Evolutionary conservation across 2,888 invertebrate genomes (phyloP).

Genomic region (Azorinus chamasolen): DNA sequence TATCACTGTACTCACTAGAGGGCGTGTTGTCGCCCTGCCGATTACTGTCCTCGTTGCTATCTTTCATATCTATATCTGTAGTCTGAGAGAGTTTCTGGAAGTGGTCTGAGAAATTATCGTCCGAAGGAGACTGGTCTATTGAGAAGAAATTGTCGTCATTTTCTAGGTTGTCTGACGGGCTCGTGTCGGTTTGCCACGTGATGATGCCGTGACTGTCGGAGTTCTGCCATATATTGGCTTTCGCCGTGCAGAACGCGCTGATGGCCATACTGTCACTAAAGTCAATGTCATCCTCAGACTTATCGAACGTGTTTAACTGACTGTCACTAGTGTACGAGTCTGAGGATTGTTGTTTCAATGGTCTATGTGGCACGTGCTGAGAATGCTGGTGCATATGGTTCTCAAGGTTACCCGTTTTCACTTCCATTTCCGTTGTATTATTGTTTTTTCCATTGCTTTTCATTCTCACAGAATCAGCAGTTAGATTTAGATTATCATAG

Average conservation of each 20-base stretch:
- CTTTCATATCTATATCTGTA: slow-evolving; percentile 12
- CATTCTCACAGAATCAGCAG: slow-evolving; percentile 29
- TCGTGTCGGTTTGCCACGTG: slow-evolving; percentile 78
- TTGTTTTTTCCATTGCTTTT: slow-evolving; percentile 22
- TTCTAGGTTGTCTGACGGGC: slow-evolving; percentile 80
- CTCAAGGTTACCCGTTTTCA: slow-evolving; percentile 58
- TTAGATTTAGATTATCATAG: slow-evolving; percentile 51
- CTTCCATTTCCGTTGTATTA: slow-evolving; percentile 35
- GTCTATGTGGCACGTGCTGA: slow-evolving; percentile 22
- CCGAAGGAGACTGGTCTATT: slow-evolving; percentile 73
- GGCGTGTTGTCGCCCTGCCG: slow-evolving; percentile 11
- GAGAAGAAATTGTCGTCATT: slow-evolving; percentile 73
- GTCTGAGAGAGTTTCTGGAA: slow-evolving; percentile 12
- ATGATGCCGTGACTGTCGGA: slow-evolving; percentile 62
- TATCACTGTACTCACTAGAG: slow-evolving; percentile 15
- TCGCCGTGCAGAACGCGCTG: slow-evolving; percentile 63
- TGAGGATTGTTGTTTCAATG: slow-evolving; percentile 56
- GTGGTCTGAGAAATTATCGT: slow-evolving; percentile 46
- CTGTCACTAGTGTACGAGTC: slow-evolving; percentile 66
- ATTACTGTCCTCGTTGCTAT: slow-evolving; percentile 19
- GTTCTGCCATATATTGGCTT: slow-evolving; percentile 72
- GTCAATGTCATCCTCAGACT: slow-evolving; percentile 76
- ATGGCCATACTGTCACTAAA: slow-evolving; percentile 77
- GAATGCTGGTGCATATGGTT: slow-evolving; percentile 48
- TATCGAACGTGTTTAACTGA: slow-evolving; percentile 69